phyloP scores from a whole-genome alignment of 2,888 invertebrate genomes.

The Brenthis hecate region DNA sequence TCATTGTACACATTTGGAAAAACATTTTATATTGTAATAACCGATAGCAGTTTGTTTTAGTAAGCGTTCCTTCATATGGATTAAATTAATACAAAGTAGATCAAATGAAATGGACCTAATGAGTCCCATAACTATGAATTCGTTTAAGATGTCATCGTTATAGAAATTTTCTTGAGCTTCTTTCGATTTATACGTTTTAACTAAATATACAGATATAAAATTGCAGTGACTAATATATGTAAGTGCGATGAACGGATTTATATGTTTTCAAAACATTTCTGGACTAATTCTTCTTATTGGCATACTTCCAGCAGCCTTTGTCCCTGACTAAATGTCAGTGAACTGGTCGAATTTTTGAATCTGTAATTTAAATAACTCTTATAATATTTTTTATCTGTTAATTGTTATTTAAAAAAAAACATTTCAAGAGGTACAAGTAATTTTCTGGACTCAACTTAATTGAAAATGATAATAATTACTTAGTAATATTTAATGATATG shows the following conservation, averaged over 20 bases:
- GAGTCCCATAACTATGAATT: neutral
- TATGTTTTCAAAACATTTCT: conserved; percentile 54
- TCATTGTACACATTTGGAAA: neutral
- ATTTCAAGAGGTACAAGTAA: too few relatives aligned
- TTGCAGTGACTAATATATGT: conserved; percentile 8
- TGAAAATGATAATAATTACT: too few relatives aligned
- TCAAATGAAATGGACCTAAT: too few relatives aligned
- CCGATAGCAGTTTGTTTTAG: conserved; percentile 9
- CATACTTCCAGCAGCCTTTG: conserved; percentile 64
- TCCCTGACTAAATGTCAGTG: conserved; percentile 66
- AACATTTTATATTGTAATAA: neutral
- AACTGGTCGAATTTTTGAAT: conserved; percentile 47
- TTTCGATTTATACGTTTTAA: neutral
- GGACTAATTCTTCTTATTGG: conserved; percentile 61
- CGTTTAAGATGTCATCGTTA: neutral
- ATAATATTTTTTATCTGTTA: too few relatives aligned
- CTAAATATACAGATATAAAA: neutral
- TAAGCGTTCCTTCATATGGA: neutral
- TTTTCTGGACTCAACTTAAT: too few relatives aligned
- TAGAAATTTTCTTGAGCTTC: too few relatives aligned
- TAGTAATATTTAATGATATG: too few relatives aligned
- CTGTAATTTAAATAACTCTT: too few relatives aligned
- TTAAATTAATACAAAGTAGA: too few relatives aligned
- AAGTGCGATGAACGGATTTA: conserved; percentile 21
- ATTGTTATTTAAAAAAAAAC: too few relatives aligned